Evolutionary conservation across 2,113 vertebrate species (phyloP), one percentile per base, ranked within the genome.

Genomic region (Platichthys flesus): DNA sequence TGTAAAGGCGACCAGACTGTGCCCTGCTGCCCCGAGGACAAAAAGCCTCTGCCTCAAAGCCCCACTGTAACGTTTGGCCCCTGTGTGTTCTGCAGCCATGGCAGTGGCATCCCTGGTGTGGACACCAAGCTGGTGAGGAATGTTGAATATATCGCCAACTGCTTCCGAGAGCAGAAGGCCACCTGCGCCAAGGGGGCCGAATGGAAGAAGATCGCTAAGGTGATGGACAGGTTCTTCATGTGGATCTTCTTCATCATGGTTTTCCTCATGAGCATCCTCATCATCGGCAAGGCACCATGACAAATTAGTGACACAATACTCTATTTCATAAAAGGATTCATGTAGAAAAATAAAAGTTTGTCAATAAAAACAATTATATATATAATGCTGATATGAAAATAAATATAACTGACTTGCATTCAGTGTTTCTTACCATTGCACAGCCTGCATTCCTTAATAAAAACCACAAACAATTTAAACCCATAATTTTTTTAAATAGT

Each of bases 211-310:
- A 96, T 99, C 0, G 98, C 98, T 10, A 99, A 98, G 90, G 98
- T 99, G 87, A 98, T 99, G 95, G 98, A 99, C 80, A 93, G 97
- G 7, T 97, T 99, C 92, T 99, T 99, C 89, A 99, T 99, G 98
- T 99, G 98, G 98, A 93, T 99, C 81, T 99, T 99, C 88, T 99
- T 99, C 81, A 89, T 95, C 15, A 99, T 99, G 98, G 97, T 99
- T 78, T 97, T 99, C 83, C 96, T 99, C 58, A 99, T 99, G 97
- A 99, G 97, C 0, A 90, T 98, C 76, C 91, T 99, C 72, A 94
- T 99, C 78, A 96, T 97, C 35, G 96, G 96, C 40, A 98, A 96
- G 83, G 96, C 96, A 13, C 92, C 93, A 4, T 97, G 92, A 94
- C 16, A 16, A 18, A 63, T 9, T 20, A 31, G 23, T 24, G 35